Percentiles rank a stretch among this genome's conserved stretches.
Conservation (phyloP, 2,888 invertebrate species). For the Thymelicus lineola region DNA sequence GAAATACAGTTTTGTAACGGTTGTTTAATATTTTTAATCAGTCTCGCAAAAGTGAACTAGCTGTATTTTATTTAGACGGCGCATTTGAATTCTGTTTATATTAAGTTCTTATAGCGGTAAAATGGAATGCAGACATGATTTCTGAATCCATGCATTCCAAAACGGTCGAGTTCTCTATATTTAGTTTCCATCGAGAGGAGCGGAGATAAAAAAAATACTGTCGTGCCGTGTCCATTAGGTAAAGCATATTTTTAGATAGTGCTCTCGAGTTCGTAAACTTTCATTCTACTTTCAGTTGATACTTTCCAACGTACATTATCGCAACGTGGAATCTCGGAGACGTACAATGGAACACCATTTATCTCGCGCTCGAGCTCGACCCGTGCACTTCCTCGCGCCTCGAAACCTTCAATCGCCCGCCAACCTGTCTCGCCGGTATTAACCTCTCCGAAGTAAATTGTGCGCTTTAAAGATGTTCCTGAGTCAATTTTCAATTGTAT, state of each 20-base stretch:
- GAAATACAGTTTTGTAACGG: constrained; percentile 41
- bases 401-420: constrained; percentile 36
- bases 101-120: constrained; percentile 26
- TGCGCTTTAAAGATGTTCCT: constrained; percentile 29
- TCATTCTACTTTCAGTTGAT: constrained; percentile 54
- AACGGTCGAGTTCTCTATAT: constrained; percentile 71
- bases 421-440: constrained; percentile 32
- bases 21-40: constrained; percentile 41
- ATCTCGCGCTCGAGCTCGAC: constrained; percentile 45
- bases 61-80: background rate
- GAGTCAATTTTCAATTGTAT: constrained; percentile 36
- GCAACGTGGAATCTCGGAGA: constrained; percentile 41
- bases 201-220: constrained; percentile 70
- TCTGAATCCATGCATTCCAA: constrained; percentile 66
- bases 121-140: constrained; percentile 43
- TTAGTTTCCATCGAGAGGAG: constrained; percentile 68
- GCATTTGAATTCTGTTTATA: background rate
- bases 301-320: constrained; percentile 48
- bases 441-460: constrained; percentile 29
- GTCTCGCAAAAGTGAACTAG: constrained; percentile 13
- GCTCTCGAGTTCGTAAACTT: constrained; percentile 59
- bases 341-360: constrained; percentile 44
- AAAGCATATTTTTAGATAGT: constrained; percentile 72
- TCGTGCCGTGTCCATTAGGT: constrained; percentile 75
- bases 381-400: constrained; percentile 36